Evolutionary conservation across 2,797 vertebrate species (phyloP), one percentile per base, ranked within the genome.

Genomic region (Dromococcyx pavoninus): DNA sequence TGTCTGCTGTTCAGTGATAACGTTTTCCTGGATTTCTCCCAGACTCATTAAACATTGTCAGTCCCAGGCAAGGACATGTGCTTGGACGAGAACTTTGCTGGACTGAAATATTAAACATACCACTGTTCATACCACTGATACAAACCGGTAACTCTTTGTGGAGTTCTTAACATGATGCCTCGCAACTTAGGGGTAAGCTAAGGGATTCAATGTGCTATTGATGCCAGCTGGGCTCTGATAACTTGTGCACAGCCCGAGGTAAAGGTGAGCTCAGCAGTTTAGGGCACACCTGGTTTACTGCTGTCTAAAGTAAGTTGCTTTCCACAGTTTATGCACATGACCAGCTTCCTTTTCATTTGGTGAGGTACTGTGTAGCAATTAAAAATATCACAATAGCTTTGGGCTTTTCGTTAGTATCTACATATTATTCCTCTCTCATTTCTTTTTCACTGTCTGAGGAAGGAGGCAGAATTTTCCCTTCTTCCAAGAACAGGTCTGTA

Each of bases 21-120:
- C 27, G 10, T 81, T 92, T 84, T 61, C 48, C 85, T 95, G 95
- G 87, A 77, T 89, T 95, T 91, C 56, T 94, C 84, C 93, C 94
- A 95, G 73, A 10, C 44, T 88, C 65, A 11, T 77, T 79, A 87
- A 91, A 66, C 22, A 10, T 35, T 2, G 7, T 58, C 61, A 33
- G 37, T 56, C 57, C 17, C 7, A n/a, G 67, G 30, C 70, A 43
- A 51, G 62, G 48, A 58, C 0, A 0, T 53, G 64, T 67, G 25
- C 28, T 54, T 53, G 41, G 28, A 43, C 57, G 56, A 83, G 48
- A 74, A 32, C 24, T 73, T 41, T 60, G 27, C 19, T 87, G 57
- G n/a, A 43, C 54, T 83, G 62, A 77, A 91, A 56, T 82, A 44
- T n/a, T 71, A 60, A 85, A 65, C 30, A 9, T n/a, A 18, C 11